Evolutionary conservation across 2,797 vertebrate species (phyloP).

Genomic region (Neosalanx taihuensis): DNA sequence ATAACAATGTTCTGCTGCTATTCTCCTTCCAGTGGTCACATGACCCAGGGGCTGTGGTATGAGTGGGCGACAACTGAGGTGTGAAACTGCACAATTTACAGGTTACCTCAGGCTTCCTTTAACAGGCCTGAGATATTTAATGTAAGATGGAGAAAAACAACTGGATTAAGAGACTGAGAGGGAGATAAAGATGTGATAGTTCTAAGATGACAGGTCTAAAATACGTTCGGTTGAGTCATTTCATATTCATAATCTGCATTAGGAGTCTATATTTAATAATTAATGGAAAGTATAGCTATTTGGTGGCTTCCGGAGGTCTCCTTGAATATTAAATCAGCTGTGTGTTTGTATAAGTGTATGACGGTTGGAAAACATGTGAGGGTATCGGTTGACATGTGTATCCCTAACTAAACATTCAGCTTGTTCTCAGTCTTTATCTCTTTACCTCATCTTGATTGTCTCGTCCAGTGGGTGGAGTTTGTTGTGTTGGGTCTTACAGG

Average conservation of each 20-base stretch:
- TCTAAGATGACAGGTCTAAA: background rate
- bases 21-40: conserved; percentile 20
- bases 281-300: conserved; percentile 61
- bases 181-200: conserved; percentile 2
- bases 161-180: conserved; percentile 14
- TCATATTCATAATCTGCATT: conserved; percentile 68
- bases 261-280: conserved; percentile 68
- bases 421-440: background rate
- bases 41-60: background rate
- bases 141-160: conserved; percentile 2
- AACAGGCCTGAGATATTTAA: background rate
- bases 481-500: background rate
- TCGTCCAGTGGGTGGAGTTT: background rate
- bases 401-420: too few relatives aligned
- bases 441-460: too few relatives aligned
- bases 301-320: conserved; percentile 44
- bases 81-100: background rate
- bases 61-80: conserved; percentile 9
- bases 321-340: conserved; percentile 46
- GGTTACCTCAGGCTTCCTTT: background rate
- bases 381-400: background rate
- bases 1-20: conserved; percentile 25
- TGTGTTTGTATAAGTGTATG: conserved; percentile 21
- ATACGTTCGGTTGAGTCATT: conserved; percentile 46
- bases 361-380: background rate